phyloP scores from a whole-genome alignment of 2,113 vertebrate species.

The Microtus oregoni region DNA sequence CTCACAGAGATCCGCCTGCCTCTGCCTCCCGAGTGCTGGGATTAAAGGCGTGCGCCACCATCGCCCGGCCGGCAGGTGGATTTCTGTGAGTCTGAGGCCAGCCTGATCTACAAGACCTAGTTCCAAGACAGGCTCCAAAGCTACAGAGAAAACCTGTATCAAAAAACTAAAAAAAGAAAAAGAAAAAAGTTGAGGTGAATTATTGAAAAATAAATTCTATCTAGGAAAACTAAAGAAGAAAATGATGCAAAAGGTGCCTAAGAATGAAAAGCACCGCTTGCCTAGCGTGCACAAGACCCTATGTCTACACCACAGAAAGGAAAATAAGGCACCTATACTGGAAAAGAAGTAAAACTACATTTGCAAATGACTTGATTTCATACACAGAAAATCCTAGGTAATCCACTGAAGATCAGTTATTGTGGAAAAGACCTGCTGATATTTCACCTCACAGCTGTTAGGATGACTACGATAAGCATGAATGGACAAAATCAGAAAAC shows the following conservation, averaged over 20 bases:
- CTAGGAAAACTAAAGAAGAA: neutral
- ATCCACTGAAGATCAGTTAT: neutral
- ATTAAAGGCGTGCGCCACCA: too few species aligned
- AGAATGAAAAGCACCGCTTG: neutral
- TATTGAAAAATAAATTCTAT: neutral
- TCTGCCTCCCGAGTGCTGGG: too few species aligned
- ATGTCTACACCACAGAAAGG: neutral
- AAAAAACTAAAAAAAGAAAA: too few species aligned
- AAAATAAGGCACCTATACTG: neutral
- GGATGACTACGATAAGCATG: too few species aligned
- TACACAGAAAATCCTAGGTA: neutral
- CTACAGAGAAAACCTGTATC: too few species aligned
- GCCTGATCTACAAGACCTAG: too few species aligned
- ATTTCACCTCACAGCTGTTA: neutral
- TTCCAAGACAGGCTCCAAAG: too few species aligned
- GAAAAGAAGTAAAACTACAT: neutral
- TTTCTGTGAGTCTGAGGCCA: too few species aligned
- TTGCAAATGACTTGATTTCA: neutral
- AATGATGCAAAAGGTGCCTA: neutral
- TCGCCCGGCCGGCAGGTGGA: too few species aligned
- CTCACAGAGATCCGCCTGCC: too few species aligned
- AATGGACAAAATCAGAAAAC: neutral
- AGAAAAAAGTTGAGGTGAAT: neutral
- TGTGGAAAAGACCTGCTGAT: neutral
- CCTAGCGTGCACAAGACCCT: neutral